These are phyloP conservation scores for Syngnathoides biaculeatus DNA, from an alignment of 2,113 vertebrate species.

Conservation along the genomic window DNA sequence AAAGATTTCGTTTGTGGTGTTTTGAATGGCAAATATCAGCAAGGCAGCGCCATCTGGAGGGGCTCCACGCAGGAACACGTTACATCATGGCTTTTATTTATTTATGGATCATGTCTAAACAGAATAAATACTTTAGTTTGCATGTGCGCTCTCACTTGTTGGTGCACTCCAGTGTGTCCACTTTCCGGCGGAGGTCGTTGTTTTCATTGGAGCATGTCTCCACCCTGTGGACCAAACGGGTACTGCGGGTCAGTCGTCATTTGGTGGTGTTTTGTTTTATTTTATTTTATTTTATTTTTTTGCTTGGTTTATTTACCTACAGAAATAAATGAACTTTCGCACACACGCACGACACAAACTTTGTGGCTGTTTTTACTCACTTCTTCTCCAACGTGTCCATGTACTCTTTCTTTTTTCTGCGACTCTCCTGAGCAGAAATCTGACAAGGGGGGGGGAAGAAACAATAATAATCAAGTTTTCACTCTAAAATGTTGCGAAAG, in stretches of 20 bases:
- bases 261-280: no score
- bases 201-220: conserved; percentile 97
- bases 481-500: no score
- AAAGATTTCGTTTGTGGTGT: no score
- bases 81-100: not conserved
- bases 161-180: conserved; percentile 91
- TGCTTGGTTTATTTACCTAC: no score
- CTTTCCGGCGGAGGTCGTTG: conserved; percentile 89
- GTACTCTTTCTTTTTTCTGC: conserved; percentile 99
- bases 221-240: conserved; percentile 80
- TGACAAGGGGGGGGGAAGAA: conserved; percentile 58
- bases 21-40: no score
- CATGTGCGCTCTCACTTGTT: conserved; percentile 81
- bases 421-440: conserved; percentile 98
- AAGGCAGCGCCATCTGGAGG: no score
- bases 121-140: not conserved
- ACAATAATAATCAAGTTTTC: not conserved
- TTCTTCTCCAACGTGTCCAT: conserved; percentile 98
- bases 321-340: no score
- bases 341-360: not conserved
- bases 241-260: conserved; percentile 40
- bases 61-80: no score
- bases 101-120: not conserved
- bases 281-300: no score
- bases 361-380: conserved; percentile 62